These are phyloP conservation scores for Sinonovacula constricta DNA, from an alignment of 1,140 invertebrate species.

Conservation along the genomic window DNA sequence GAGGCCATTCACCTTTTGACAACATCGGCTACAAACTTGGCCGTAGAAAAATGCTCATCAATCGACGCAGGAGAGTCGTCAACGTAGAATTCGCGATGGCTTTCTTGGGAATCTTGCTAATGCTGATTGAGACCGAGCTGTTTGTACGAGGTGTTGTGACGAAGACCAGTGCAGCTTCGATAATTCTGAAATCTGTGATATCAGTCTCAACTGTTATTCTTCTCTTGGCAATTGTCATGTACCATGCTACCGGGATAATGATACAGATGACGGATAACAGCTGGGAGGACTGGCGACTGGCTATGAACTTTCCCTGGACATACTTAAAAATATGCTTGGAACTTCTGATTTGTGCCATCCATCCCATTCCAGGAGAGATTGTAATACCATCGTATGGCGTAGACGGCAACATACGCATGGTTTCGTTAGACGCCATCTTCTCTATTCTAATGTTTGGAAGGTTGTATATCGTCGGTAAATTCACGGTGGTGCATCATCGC, in stretches of 20 bases:
- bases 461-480: conserved; percentile 74
- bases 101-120: conserved; percentile 72
- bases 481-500: conserved; percentile 75
- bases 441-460: conserved; percentile 77
- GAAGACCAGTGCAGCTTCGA: conserved; percentile 58
- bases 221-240: conserved; percentile 64
- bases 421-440: conserved; percentile 74
- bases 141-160: conserved; percentile 57
- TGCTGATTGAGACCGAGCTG: conserved; percentile 75
- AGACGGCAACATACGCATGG: conserved; percentile 44
- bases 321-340: conserved; percentile 66
- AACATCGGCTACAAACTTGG: conserved; percentile 71
- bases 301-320: conserved; percentile 58
- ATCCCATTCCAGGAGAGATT: conserved; percentile 72
- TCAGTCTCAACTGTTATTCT: conserved; percentile 80
- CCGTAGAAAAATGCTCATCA: conserved; percentile 67
- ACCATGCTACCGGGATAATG: conserved; percentile 69
- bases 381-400: conserved; percentile 49
- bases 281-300: conserved; percentile 71
- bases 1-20: conserved; percentile 56
- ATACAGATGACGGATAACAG: conserved; percentile 71
- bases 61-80: conserved; percentile 62
- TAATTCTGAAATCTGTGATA: conserved; percentile 81
- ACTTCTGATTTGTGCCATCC: conserved; percentile 67
- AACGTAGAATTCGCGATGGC: conserved; percentile 69